Evolutionary conservation across 2,888 invertebrate genomes (phyloP).

Genomic region (Kryphioiulus occultus): DNA sequence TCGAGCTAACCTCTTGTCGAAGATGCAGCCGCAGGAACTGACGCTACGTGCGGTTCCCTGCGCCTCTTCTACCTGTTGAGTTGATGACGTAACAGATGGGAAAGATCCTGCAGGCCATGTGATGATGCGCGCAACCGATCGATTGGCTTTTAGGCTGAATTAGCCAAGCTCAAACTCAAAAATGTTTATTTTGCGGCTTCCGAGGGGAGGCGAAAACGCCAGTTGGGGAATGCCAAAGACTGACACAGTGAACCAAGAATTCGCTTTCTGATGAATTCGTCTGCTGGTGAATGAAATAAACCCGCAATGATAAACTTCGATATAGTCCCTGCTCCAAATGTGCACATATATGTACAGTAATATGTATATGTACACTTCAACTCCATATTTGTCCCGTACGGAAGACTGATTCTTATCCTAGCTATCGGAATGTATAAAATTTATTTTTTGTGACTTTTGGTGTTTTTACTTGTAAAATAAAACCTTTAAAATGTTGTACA

Average conservation of each 20-base stretch:
- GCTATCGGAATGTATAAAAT: no score
- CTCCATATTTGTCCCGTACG: no score
- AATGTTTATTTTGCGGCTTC: not conserved
- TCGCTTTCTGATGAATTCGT: not conserved
- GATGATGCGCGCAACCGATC: conserved; percentile 12
- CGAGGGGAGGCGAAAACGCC: not conserved
- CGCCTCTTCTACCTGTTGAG: conserved; percentile 39
- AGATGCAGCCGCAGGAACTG: conserved; percentile 31
- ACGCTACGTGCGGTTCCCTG: not conserved
- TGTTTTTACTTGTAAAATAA: no score
- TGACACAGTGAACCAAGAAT: not conserved
- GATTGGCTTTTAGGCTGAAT: conserved; percentile 6
- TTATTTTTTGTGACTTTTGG: no score
- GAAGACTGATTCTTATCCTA: no score
- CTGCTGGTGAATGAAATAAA: not conserved
- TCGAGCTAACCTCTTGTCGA: not conserved
- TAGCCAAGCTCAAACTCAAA: not conserved
- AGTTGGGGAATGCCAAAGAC: not conserved
- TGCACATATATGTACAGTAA: no score
- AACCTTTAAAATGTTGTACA: no score
- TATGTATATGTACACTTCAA: no score
- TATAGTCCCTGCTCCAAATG: no score
- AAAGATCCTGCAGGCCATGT: conserved; percentile 23
- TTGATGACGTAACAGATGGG: conserved; percentile 10
- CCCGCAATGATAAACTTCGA: no score